A percentile compares a stretch with the other conserved stretches of the same genome.
phyloP scores from a whole-genome alignment of 2,113 vertebrate species.

The Marmota flaviventris region DNA sequence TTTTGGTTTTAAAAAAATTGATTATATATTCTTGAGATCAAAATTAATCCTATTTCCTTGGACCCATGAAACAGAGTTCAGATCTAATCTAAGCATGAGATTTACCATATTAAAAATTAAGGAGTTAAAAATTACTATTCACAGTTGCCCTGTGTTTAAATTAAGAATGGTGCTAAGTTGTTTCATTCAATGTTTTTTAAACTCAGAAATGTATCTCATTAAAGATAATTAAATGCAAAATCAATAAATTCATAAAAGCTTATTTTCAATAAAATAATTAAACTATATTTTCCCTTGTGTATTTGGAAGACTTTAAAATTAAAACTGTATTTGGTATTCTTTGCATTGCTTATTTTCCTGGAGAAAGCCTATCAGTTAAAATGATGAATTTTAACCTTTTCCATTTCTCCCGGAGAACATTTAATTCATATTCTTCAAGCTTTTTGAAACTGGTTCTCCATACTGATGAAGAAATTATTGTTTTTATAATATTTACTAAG shows the following conservation, averaged over 20 bases:
- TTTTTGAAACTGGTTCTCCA: conserved; percentile 86
- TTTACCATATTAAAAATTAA: conserved; percentile 13
- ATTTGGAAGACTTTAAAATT: conserved; percentile 81
- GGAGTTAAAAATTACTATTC: conserved; percentile 45
- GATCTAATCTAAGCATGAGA: neutral
- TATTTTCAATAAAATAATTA: conserved; percentile 75
- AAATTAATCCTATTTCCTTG: neutral
- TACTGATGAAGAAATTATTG: conserved; percentile 91
- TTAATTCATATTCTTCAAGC: conserved; percentile 91
- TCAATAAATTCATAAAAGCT: conserved; percentile 54
- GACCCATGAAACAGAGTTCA: neutral
- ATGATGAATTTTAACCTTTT: conserved; percentile 94
- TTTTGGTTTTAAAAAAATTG: neutral
- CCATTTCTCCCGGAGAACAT: conserved; percentile 89
- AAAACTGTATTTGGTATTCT: conserved; percentile 88
- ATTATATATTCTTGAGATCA: neutral
- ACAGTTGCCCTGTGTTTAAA: neutral
- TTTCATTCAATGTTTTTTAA: conserved; percentile 6
- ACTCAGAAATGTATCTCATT: conserved; percentile 47
- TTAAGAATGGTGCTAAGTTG: neutral
- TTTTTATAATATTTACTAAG: conserved; percentile 90
- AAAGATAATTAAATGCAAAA: conserved; percentile 73
- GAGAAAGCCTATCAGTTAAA: conserved; percentile 91
- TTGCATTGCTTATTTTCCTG: conserved; percentile 85
- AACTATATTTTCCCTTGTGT: conserved; percentile 48